Conservation (phyloP, 2,113 vertebrate genomes). For the Lutjanus erythropterus region DNA sequence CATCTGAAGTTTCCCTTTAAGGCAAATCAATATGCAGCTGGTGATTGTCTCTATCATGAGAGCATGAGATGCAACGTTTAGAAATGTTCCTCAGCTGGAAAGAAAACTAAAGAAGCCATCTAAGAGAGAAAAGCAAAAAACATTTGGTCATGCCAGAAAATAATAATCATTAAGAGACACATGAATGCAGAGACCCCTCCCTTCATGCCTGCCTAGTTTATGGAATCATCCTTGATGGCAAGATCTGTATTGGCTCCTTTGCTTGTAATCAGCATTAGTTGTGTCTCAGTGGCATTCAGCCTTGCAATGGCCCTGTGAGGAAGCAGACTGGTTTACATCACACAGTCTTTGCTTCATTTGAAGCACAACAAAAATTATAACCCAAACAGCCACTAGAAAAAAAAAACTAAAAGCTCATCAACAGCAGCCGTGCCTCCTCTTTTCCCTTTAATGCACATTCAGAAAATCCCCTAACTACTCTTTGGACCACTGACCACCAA, state of each 20-base stretch:
- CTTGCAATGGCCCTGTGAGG: slow-evolving; percentile 9
- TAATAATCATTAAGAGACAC: background rate
- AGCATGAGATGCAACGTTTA: background rate
- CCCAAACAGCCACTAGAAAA: slow-evolving; percentile 16
- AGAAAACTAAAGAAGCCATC: background rate
- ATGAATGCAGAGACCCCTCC: background rate
- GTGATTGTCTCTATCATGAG: background rate
- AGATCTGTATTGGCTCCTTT: slow-evolving; percentile 13
- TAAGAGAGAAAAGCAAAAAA: too few species aligned
- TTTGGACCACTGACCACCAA: slow-evolving; percentile 45
- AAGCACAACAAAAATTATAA: slow-evolving; percentile 36
- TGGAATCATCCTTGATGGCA: slow-evolving; percentile 35
- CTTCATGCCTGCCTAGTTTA: slow-evolving; percentile 21
- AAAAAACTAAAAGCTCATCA: slow-evolving; percentile 21
- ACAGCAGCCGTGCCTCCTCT: background rate
- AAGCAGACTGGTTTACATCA: slow-evolving; percentile 39
- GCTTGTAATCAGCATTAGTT: slow-evolving; percentile 43
- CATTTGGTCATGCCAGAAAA: background rate
- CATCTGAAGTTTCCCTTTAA: too few species aligned
- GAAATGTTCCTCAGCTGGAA: background rate
- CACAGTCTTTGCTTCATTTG: slow-evolving; percentile 9
- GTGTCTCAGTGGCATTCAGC: slow-evolving; percentile 22
- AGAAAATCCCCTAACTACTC: slow-evolving; percentile 25
- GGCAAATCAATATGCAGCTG: too few species aligned
- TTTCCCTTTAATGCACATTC: slow-evolving; percentile 19